Percentiles rank a stretch among this genome's conserved stretches.
Evolutionary conservation across 1,140 invertebrate species (phyloP).

Genomic region (Babylonia areolata): DNA sequence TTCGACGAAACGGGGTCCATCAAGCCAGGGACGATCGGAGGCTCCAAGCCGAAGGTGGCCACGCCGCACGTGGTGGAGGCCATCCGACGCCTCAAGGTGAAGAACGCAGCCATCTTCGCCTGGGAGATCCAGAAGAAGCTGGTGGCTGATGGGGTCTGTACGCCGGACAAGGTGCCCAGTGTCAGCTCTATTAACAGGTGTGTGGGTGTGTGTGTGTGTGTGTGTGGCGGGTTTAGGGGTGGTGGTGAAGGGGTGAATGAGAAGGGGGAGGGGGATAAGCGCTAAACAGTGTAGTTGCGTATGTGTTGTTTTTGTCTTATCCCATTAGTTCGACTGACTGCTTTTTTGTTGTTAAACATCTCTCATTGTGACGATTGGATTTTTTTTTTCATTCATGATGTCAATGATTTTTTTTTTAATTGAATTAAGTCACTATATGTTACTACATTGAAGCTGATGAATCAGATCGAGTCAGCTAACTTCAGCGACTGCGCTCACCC

Average conservation of each 20-base stretch:
- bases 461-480: no score
- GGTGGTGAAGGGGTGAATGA: not conserved
- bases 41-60: constrained; percentile 99
- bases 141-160: constrained; percentile 96
- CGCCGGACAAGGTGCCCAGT: constrained; percentile 98
- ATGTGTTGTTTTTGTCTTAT: no score
- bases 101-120: constrained; percentile 99
- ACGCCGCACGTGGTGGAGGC: constrained; percentile 98
- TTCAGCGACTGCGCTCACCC: no score
- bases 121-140: constrained; percentile 99
- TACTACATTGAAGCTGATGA: no score
- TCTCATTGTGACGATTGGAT: no score
- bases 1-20: constrained; percentile 87
- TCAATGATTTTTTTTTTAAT: no score
- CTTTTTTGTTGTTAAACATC: no score
- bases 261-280: not conserved
- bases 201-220: constrained; percentile 55
- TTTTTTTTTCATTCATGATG: no score
- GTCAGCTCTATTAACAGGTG: constrained; percentile 99
- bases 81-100: constrained; percentile 98
- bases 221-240: not conserved
- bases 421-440: no score
- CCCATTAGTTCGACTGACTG: no score
- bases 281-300: no score
- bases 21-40: constrained; percentile 98